Conservation (phyloP, 2,113 vertebrate genomes). For the Natator depressus region DNA sequence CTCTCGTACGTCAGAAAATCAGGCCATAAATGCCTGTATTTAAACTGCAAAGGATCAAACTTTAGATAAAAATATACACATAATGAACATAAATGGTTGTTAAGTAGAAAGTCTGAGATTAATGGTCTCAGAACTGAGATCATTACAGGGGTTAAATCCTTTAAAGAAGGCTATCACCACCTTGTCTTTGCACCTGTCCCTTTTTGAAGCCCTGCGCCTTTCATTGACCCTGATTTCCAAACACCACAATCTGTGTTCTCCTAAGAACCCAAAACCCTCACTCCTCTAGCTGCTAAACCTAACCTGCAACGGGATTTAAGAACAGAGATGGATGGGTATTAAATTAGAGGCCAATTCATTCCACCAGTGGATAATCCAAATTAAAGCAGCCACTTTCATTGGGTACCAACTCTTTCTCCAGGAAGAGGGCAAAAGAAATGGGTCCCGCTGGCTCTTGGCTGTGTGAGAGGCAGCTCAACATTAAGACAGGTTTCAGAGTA, state of each 20-base stretch:
- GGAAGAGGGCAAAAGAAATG: not conserved
- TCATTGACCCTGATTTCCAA: not conserved
- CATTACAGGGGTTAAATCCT: not conserved
- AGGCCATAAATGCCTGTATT: not conserved
- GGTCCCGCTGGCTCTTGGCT: conserved; percentile 30
- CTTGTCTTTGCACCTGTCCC: not conserved
- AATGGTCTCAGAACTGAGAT: not conserved
- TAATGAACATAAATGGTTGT: not conserved
- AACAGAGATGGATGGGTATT: conserved; percentile 45
- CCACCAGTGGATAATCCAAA: conserved; percentile 26
- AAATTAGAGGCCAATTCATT: conserved; percentile 64
- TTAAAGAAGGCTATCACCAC: not conserved
- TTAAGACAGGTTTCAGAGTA: too few species aligned
- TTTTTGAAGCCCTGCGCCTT: not conserved
- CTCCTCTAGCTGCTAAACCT: not conserved
- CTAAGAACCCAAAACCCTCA: not conserved
- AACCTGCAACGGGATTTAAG: conserved; percentile 1
- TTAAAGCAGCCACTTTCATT: conserved; percentile 45
- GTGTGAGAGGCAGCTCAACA: conserved; percentile 43
- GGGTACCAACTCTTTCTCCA: conserved; percentile 42
- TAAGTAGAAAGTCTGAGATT: not conserved
- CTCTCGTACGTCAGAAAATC: not conserved
- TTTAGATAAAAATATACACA: not conserved
- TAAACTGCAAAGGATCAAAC: not conserved
- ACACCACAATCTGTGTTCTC: not conserved